Base-by-base conservation (phyloP, 1,140 invertebrate species). In the Mya arenaria region DNA sequence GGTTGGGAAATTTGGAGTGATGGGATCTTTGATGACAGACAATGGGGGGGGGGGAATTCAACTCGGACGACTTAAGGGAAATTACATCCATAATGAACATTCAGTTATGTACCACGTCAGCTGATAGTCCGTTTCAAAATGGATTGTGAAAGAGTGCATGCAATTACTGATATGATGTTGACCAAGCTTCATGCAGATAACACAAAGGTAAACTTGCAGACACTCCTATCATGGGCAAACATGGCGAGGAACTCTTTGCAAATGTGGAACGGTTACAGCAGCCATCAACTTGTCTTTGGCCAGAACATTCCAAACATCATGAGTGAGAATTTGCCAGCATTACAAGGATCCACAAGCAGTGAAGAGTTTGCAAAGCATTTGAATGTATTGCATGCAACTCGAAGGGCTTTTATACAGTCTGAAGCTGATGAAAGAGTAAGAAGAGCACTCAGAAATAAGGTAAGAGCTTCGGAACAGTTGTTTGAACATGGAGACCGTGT, bases 11-110 rank as follows among this genome's bases (percentile, higher is more conserved):
- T 86, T 84, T 72, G 82, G 78, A 19, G 60, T 86, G 15, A 86
- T 84, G 77, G 72, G 63, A 60, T 36, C 55, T 30, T 41, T 84
- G 25, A 78, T 84, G 77, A 58, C 78, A 36, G 77, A 85, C 32
- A 83, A 83, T 83, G 84, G 74, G 30, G 77, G 84, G 74, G 30
- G 77, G 84, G 55, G 74, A 85, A 39, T 85, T 85, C 55, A 85
- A 75, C 44, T 83, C 74, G 17, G 84, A 87, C 41, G 80, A 85
- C 41, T 78, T 85, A 39, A 58, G 73, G 13, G 85, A 87, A 30
- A 69, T 81, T 17, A 32, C 84, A 52, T 80, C 62, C 17, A 85
- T 85, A 32, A 44, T 85, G 55, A 85, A 85, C 41, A 66, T 87
- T 28, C 37, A 73, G 44, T 44, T 85, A 25, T 83, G 63, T 41